Conservation (phyloP, 2,888 invertebrate genomes). For the Aelia acuminata region DNA sequence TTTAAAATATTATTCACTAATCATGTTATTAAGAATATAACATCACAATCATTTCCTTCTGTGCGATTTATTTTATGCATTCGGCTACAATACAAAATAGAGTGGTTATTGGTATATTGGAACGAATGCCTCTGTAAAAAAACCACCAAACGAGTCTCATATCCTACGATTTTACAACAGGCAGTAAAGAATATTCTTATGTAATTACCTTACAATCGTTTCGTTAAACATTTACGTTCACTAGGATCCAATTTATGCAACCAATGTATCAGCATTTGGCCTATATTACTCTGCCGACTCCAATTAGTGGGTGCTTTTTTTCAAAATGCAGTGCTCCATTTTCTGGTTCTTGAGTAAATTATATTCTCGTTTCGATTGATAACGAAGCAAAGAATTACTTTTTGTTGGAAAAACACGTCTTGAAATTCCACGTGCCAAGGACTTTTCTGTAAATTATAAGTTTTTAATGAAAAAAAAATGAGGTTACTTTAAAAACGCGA, state of each 20-base stretch:
- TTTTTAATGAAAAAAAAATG: neutral
- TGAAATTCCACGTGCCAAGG: neutral
- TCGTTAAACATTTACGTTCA: neutral
- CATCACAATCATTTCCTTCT: too few relatives aligned
- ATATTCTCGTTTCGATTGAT: too few relatives aligned
- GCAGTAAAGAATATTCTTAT: neutral
- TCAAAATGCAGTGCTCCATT: neutral
- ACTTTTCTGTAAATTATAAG: neutral
- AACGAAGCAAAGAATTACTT: neutral
- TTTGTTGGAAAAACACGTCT: neutral
- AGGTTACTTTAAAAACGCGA: neutral
- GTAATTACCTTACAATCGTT: neutral
- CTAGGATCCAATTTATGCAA: neutral
- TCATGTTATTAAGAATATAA: too few relatives aligned
- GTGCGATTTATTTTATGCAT: too few relatives aligned
- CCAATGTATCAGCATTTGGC: neutral
- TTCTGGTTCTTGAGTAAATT: neutral
- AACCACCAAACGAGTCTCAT: neutral
- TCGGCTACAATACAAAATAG: too few relatives aligned
- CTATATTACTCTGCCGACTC: neutral
- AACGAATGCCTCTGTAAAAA: too few relatives aligned
- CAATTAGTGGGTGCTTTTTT: neutral
- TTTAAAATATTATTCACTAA: too few relatives aligned
- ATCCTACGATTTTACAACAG: neutral
- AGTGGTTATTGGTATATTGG: too few relatives aligned